Conservation (phyloP, 2,113 vertebrate genomes). For the Apodemus sylvaticus region DNA sequence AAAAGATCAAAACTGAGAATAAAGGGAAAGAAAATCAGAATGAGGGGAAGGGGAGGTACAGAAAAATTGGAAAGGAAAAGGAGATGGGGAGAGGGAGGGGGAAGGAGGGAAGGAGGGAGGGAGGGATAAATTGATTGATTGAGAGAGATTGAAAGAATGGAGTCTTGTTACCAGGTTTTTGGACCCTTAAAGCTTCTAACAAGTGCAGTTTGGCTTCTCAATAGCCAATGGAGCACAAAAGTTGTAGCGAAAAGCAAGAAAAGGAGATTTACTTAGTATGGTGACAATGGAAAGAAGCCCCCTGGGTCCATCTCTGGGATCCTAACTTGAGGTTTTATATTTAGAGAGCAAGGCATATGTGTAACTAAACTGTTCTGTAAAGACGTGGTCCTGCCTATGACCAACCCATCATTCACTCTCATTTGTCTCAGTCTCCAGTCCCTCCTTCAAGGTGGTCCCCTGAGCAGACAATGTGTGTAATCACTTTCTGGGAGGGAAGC, state of each 20-base stretch:
- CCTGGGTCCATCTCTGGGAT: background rate
- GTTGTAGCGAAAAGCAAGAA: background rate
- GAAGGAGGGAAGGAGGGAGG: background rate
- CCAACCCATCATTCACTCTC: background rate
- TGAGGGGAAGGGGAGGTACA: background rate
- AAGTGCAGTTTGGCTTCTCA: too few species aligned
- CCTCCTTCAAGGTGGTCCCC: background rate
- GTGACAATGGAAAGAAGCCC: background rate
- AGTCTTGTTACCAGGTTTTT: background rate
- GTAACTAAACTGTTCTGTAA: background rate
- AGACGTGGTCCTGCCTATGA: background rate
- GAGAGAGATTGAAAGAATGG: background rate
- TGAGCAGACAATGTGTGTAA: background rate
- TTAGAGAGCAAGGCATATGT: background rate
- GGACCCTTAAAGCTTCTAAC: background rate
- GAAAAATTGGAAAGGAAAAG: too few species aligned
- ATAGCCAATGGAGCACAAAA: background rate
- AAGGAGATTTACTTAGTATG: background rate
- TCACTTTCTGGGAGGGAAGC: background rate
- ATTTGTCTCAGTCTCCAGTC: background rate
- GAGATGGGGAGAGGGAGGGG: background rate
- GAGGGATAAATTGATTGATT: background rate
- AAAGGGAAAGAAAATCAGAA: too few species aligned
- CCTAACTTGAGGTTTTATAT: background rate
- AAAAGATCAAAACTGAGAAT: fast-evolving